Evolutionary conservation across 1,140 invertebrate species (phyloP).

Genomic region (Bilobella aurantiaca): DNA sequence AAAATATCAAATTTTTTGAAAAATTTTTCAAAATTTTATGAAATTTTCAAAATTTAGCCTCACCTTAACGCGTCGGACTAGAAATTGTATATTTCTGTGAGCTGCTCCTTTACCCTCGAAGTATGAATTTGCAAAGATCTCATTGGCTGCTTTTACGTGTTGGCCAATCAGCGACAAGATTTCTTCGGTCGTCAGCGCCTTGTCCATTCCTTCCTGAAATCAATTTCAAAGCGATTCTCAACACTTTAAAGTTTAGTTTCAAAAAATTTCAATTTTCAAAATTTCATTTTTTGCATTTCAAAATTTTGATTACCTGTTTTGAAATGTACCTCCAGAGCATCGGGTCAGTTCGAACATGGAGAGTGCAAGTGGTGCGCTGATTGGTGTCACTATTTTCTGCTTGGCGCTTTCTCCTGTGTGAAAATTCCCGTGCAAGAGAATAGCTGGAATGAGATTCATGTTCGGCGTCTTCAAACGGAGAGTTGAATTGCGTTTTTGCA

Average conservation of each 20-base stretch:
- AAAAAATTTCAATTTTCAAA: constrained; percentile 7
- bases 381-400: constrained; percentile 55
- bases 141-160: constrained; percentile 96
- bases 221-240: too few species aligned
- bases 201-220: constrained; percentile 38
- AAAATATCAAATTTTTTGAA: not conserved
- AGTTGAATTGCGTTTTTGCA: not conserved
- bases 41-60: constrained; percentile 12
- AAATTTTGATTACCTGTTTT: constrained; percentile 45
- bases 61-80: constrained; percentile 92
- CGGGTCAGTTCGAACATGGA: constrained; percentile 96
- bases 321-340: constrained; percentile 87
- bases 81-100: constrained; percentile 90
- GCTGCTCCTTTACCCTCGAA: constrained; percentile 62
- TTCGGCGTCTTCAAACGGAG: not conserved
- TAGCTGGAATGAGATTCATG: not conserved
- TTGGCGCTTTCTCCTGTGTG: constrained; percentile 41
- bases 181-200: constrained; percentile 84
- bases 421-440: constrained; percentile 48
- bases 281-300: constrained; percentile 2
- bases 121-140: constrained; percentile 88
- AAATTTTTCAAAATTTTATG: constrained; percentile 4
- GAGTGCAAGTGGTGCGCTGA: constrained; percentile 70
- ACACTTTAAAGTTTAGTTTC: constrained; percentile 30
- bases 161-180: constrained; percentile 93